These are phyloP conservation scores for Panurus biarmicus DNA, from an alignment of 2,113 vertebrate species.

Conservation along the genomic window DNA sequence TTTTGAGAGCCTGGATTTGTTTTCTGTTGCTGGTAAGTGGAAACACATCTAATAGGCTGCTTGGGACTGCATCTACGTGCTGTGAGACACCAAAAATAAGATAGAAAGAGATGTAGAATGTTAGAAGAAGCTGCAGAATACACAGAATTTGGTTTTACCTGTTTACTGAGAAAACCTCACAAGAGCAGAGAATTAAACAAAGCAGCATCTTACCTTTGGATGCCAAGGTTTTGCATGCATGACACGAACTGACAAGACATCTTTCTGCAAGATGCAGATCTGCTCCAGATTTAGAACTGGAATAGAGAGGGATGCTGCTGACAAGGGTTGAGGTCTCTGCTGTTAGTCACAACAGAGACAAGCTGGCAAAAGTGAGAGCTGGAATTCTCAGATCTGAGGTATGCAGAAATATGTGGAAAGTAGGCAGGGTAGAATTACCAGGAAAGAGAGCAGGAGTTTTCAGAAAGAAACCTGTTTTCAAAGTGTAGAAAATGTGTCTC, in stretches of 20 bases:
- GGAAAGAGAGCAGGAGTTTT: not conserved
- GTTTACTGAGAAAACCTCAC: conserved; percentile 26
- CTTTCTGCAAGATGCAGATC: not conserved
- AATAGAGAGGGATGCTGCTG: not conserved
- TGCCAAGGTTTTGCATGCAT: conserved; percentile 7
- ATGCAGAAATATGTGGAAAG: conserved; percentile 5
- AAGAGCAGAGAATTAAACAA: not conserved
- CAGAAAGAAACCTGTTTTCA: not conserved
- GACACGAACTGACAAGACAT: not conserved
- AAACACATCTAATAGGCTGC: not conserved
- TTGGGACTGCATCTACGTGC: not conserved
- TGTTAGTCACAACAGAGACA: conserved; percentile 4
- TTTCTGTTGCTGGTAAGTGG: not conserved
- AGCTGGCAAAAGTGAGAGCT: conserved; percentile 10
- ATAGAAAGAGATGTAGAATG: not conserved
- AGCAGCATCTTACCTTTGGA: not conserved
- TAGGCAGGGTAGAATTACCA: not conserved
- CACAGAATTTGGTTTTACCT: not conserved
- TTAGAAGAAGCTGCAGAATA: not conserved
- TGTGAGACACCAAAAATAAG: not conserved
- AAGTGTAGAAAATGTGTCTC: not conserved
- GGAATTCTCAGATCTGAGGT: conserved; percentile 38
- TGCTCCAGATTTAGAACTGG: conserved; percentile 7
- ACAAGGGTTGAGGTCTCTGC: not conserved
- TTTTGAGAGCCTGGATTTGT: not conserved